These are phyloP conservation scores for Phallusia fumigata DNA, from an alignment of 23 tunicate genomes.

Conservation along the genomic window DNA sequence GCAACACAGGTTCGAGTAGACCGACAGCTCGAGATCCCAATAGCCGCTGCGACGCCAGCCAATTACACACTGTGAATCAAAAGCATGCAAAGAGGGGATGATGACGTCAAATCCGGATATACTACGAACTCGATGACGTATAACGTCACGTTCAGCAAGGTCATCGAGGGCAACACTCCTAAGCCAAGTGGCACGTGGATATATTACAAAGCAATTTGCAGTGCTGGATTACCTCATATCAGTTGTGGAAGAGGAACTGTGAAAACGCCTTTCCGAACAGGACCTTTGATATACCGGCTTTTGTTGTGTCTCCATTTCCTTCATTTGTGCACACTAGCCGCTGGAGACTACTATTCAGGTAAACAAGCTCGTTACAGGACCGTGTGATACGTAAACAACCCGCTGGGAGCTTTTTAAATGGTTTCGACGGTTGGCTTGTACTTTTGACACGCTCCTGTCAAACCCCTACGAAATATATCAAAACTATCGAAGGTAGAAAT, in stretches of 20 bases:
- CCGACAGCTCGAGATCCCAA: too few relatives aligned
- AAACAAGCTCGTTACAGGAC: neutral
- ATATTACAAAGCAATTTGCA: neutral
- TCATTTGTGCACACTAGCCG: neutral
- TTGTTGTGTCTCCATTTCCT: neutral
- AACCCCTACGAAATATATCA: too few relatives aligned
- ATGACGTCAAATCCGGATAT: conserved; percentile 15
- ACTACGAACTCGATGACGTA: neutral
- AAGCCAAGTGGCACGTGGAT: neutral
- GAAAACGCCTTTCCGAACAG: neutral
- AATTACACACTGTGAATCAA: neutral
- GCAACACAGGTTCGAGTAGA: too few relatives aligned
- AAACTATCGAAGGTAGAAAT: too few relatives aligned
- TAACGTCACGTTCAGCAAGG: neutral
- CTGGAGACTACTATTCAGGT: conserved; percentile 20
- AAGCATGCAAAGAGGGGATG: neutral
- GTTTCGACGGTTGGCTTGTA: neutral
- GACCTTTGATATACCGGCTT: neutral
- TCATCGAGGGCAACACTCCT: neutral
- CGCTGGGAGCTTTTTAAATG: neutral
- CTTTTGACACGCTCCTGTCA: too few relatives aligned
- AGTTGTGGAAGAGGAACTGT: neutral
- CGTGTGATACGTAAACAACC: conserved; percentile 6
- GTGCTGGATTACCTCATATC: neutral
- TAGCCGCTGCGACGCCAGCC: too few relatives aligned